Base-by-base conservation (phyloP, 2,113 vertebrate genomes). In the Cochlearius cochlearius region DNA sequence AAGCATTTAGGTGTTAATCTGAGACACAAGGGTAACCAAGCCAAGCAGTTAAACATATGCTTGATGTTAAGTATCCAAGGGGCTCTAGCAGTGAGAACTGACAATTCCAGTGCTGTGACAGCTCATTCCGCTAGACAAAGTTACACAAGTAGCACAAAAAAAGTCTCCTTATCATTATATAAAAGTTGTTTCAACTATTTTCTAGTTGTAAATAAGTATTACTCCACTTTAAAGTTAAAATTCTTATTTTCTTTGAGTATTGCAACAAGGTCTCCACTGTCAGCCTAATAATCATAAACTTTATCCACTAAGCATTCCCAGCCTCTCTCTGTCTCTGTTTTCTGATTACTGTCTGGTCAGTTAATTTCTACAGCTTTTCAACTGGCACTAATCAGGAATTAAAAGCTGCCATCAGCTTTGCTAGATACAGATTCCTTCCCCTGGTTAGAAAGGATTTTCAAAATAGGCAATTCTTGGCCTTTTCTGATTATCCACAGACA, bases 381-480 rank as follows among this genome's bases (percentile, higher is more conserved):
- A 76, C 97, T 96, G 97, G 96, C 97, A 98, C 96, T 98, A 98
- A 99, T 98, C 97, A 98, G 98, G 98, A 98, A 98, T 98, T 98
- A 99, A 97, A 95, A 98, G 98, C 96, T 96, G 96, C 95, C 97
- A 98, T 98, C 97, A 98, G 96, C 97, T 98, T 98, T 98, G 97
- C 97, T 94, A 86, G 56, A 84, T 39, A 67, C 60, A 95, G 63
- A 95, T 85, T 97, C 96, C 96, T 97, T 95, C 93, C 97, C 98
- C 68, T 89, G 71, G 97, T 96, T 88, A 94, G 95, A 94, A 97
- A 96, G 97, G 95, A 98, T 98, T 98, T 98, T 98, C 96, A 98
- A 98, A 98, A 98, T 97, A 99, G 98, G 98, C 98, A 98, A 99
- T 98, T 99, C 98, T 98, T 98, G 98, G 97, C 84, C 66, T 97